Conservation (phyloP, 2,888 invertebrate species). For the Diaphora mendica region DNA sequence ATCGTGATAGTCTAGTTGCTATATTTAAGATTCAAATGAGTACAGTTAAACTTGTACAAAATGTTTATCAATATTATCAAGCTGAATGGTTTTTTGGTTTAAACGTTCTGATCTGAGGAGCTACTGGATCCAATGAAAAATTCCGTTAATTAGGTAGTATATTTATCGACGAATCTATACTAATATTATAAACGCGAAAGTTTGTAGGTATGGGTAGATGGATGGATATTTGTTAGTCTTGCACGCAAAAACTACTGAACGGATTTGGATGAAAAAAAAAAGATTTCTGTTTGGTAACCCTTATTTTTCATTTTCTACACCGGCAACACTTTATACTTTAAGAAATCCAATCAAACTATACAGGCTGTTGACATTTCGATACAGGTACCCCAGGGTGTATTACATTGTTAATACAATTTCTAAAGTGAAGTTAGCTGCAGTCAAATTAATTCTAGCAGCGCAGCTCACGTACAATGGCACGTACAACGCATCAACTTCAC, state of each 20-base stretch:
- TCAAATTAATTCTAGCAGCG: neutral
- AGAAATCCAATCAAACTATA: neutral
- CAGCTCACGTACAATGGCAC: constrained; percentile 23
- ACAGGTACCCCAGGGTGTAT: neutral
- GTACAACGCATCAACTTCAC: constrained; percentile 58
- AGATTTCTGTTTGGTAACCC: neutral
- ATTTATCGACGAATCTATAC: too few relatives aligned
- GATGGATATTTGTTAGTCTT: too few relatives aligned
- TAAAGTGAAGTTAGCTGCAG: neutral
- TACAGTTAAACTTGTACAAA: neutral
- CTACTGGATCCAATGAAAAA: too few relatives aligned
- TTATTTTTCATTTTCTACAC: neutral
- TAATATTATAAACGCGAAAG: too few relatives aligned
- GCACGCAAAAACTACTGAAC: too few relatives aligned
- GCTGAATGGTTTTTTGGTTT: too few relatives aligned
- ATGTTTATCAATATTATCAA: too few relatives aligned
- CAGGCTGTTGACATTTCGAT: neutral
- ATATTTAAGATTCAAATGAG: neutral
- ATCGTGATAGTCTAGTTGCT: neutral
- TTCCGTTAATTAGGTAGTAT: too few relatives aligned
- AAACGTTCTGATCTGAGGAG: too few relatives aligned
- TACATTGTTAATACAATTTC: neutral
- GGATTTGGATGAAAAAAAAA: too few relatives aligned
- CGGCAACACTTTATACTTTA: neutral
- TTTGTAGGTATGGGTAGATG: too few relatives aligned